Percentiles rank a stretch among this genome's conserved stretches.
Conservation (phyloP, 2,113 vertebrate genomes). For the Seriola dumerili region DNA sequence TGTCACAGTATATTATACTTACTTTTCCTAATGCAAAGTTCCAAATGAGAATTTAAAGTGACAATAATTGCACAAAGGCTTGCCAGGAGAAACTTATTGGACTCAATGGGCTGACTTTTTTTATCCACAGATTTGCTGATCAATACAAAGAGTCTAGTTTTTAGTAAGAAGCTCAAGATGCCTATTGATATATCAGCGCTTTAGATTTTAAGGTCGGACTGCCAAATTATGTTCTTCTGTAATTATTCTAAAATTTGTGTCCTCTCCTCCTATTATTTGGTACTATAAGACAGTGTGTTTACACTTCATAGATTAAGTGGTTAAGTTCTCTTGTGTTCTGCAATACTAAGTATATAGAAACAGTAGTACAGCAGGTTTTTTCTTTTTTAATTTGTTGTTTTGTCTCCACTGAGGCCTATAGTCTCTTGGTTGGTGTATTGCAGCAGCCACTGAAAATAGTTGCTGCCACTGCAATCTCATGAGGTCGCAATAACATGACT, state of each 20-base stretch:
- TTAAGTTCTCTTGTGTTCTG: not conserved
- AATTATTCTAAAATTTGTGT: not conserved
- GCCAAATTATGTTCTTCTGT: not conserved
- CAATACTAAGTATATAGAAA: not conserved
- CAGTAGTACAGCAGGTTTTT: not conserved
- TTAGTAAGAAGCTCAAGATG: not conserved
- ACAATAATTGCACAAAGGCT: not conserved
- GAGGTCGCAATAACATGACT: no score
- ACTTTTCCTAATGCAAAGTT: not conserved
- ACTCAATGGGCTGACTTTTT: not conserved
- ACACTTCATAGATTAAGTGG: not conserved
- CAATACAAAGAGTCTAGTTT: not conserved
- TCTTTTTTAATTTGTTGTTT: no score
- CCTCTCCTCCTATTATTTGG: not conserved
- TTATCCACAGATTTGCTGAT: not conserved
- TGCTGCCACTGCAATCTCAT: no score
- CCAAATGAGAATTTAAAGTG: not conserved
- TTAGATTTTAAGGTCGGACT: no score
- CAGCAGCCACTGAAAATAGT: no score
- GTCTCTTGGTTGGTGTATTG: not conserved
- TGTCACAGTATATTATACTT: not conserved
- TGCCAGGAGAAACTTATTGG: not conserved
- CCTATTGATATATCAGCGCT: not conserved
- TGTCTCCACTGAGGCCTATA: no score
- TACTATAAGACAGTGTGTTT: no score